Evolutionary conservation across 2,888 invertebrate species (phyloP).

Genomic region (Ormyrus nitidulus): DNA sequence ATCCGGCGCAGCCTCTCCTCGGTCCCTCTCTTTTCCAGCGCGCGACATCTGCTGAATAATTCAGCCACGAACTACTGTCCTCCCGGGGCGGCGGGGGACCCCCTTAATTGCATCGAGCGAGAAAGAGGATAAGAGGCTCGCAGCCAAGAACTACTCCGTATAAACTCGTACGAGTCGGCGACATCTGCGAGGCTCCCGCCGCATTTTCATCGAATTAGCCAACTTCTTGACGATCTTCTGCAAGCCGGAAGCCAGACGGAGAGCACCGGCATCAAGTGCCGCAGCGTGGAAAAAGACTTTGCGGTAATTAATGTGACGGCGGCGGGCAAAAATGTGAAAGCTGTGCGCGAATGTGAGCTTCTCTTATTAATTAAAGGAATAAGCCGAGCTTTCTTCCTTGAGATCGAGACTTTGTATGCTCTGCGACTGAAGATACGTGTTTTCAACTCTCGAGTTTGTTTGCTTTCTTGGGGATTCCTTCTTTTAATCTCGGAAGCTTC

Average conservation of each 20-base stretch:
- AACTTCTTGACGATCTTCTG: slow-evolving; percentile 48
- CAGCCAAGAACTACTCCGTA: slow-evolving; percentile 30
- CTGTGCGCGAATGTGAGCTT: slow-evolving; percentile 14
- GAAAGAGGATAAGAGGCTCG: slow-evolving; percentile 34
- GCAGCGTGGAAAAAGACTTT: slow-evolving; percentile 41
- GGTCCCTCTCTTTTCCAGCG: slow-evolving; percentile 54
- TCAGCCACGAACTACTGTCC: slow-evolving; percentile 67
- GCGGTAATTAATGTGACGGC: slow-evolving; percentile 47
- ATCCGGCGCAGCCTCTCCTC: slow-evolving; percentile 68
- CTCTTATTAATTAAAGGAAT: slow-evolving; percentile 20
- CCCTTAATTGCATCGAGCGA: slow-evolving; percentile 64
- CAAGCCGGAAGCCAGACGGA: background rate
- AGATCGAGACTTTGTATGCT: background rate
- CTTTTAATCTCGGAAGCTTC: too few species aligned
- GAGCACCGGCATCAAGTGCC: background rate
- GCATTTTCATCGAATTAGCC: slow-evolving; percentile 53
- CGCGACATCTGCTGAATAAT: slow-evolving; percentile 74
- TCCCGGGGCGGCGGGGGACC: slow-evolving; percentile 56
- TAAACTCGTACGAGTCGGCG: slow-evolving; percentile 53
- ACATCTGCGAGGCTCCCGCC: slow-evolving; percentile 42
- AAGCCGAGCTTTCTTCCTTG: background rate
- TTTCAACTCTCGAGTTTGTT: background rate
- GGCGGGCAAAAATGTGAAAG: background rate
- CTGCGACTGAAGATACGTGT: background rate
- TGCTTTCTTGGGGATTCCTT: too few species aligned